Base-by-base conservation (phyloP, 2,797 vertebrate genomes). In the Oreochromis mossambicus region DNA sequence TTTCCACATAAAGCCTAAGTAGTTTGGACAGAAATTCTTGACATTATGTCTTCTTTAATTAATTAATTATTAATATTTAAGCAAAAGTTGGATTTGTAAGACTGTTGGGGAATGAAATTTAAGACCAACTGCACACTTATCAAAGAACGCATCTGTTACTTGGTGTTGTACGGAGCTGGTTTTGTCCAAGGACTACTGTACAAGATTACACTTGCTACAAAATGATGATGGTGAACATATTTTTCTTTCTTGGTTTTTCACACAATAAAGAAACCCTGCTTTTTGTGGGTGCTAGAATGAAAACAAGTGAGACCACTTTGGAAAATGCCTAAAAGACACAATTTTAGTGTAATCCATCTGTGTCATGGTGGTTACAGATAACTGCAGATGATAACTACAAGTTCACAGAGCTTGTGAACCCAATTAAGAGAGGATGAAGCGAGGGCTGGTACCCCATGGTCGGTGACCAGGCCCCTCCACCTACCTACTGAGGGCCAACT, bases 311-410 rank as follows among this genome's bases (percentile, higher is more conserved):
- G 61, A 14, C 7, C 12, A 10, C 12, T 43, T 43, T 68, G 36
- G n/a, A 26, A 66, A 68, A 43, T 2, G 0, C 5, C 1, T 36
- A 61, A n/a, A 61, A 61, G 32, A 61, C 9, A 34, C 32, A 34
- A n/a, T 61, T 36, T 12, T 61, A 61, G 32, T 5, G 10, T 61
- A 61, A 61, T n/a, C 6, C 32, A 7, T 7, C 17, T 0, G 2
- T 2, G 17, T 61, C 10, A n/a, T 36, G 32, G 32, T 3, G 17
- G 58, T 61, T 61, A 36, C 11, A 61, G 32, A n/a, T 61, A 17
- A 61, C 17, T 61, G 32, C 6, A 3, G 17, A 61, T 0, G 38
- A 3, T 26, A 11, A 70, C 21, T 26, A 38, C 14, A 11, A 11
- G 66, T 11, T 29, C 5, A 2, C 66, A 70, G 66, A 46, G 66